Percentiles rank a stretch among this genome's conserved stretches.
Conservation (phyloP, 1,140 invertebrate species). For the Zophobas atratus region DNA sequence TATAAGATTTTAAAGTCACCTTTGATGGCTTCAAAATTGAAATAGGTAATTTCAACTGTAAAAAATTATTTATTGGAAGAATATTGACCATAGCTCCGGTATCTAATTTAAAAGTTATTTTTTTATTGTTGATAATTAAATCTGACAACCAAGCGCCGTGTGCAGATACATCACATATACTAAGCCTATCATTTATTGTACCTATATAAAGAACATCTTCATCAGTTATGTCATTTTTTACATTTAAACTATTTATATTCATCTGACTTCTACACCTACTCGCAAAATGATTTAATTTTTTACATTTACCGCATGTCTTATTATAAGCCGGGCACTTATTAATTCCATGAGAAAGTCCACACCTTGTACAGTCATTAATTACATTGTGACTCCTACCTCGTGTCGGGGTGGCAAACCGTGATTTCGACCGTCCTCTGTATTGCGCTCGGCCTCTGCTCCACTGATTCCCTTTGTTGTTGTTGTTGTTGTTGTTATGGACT, state of each 20-base stretch:
- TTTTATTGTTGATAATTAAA: slow-evolving; percentile 49
- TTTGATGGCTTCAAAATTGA: slow-evolving; percentile 7
- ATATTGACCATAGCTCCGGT: slow-evolving; percentile 55
- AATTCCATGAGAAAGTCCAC: slow-evolving; percentile 35
- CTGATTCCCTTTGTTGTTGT: background rate
- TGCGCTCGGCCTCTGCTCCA: no score
- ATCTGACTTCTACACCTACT: slow-evolving; percentile 42
- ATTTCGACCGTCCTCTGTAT: background rate
- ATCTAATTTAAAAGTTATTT: slow-evolving; percentile 55
- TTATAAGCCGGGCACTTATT: slow-evolving; percentile 55
- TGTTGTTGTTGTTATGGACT: slow-evolving; percentile 1
- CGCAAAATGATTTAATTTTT: slow-evolving; percentile 55
- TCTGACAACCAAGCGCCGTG: slow-evolving; percentile 47
- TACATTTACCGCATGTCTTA: slow-evolving; percentile 54
- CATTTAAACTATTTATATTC: slow-evolving; percentile 36
- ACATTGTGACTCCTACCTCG: slow-evolving; percentile 8
- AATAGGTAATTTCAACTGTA: slow-evolving; percentile 41
- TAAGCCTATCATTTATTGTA: background rate
- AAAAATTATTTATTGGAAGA: slow-evolving; percentile 49
- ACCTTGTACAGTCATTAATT: slow-evolving; percentile 33
- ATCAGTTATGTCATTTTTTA: slow-evolving; percentile 36
- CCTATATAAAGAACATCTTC: slow-evolving; percentile 25
- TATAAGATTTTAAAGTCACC: slow-evolving; percentile 43
- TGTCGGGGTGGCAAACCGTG: background rate
- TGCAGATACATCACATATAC: background rate